These are phyloP conservation scores for Phthorimaea operculella DNA, from an alignment of 1,140 invertebrate genomes.

Conservation along the genomic window DNA sequence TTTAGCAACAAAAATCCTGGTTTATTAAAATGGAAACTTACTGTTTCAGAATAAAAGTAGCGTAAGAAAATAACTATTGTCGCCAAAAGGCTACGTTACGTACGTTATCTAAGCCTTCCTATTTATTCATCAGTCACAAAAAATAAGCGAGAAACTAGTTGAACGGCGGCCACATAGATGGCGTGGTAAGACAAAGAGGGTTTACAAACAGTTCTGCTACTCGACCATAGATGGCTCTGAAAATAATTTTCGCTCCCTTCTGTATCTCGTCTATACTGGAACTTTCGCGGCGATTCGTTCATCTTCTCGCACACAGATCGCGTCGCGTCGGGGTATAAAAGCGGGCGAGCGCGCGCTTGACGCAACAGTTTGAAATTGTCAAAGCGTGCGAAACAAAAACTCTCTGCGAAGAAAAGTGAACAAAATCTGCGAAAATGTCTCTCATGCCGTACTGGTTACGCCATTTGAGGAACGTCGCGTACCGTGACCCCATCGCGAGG, in stretches of 20 bases:
- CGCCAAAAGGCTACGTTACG: too few species aligned
- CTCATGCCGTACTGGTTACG: slow-evolving; percentile 58
- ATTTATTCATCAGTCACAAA: too few species aligned
- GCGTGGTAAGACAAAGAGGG: too few species aligned
- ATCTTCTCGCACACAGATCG: slow-evolving; percentile 39
- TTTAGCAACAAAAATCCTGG: too few species aligned
- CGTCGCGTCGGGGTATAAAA: slow-evolving; percentile 40
- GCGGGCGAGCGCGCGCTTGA: slow-evolving; percentile 11
- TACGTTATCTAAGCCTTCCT: too few species aligned
- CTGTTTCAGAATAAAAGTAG: too few species aligned
- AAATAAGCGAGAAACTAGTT: too few species aligned
- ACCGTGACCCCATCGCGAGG: slow-evolving; percentile 44
- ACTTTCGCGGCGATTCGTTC: slow-evolving; percentile 32
- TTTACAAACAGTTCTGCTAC: slow-evolving; percentile 11
- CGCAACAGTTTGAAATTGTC: slow-evolving; percentile 23
- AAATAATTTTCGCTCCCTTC: neutral
- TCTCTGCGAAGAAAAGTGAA: slow-evolving; percentile 11
- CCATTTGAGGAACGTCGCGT: slow-evolving; percentile 49
- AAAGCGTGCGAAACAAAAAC: slow-evolving; percentile 20
- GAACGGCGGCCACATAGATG: too few species aligned
- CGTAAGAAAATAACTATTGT: too few species aligned
- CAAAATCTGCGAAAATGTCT: slow-evolving; percentile 41
- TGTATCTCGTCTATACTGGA: slow-evolving; percentile 19
- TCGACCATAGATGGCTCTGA: slow-evolving; percentile 7
- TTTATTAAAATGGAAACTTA: too few species aligned